Evolutionary conservation across 2,797 vertebrate species (phyloP).

Genomic region (Paramormyrops hopkinsi): DNA sequence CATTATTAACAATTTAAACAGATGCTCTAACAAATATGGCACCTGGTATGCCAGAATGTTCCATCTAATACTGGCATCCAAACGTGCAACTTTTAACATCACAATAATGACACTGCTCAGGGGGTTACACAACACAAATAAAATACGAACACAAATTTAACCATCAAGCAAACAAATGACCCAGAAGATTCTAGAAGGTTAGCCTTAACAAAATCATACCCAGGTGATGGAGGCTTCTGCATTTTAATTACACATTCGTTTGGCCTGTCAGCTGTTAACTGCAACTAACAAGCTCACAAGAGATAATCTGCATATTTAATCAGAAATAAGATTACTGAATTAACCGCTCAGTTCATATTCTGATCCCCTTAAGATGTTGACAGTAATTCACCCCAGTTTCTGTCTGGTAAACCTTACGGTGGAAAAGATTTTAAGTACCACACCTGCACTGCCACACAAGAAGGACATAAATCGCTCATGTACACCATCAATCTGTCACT

Average conservation of each 20-base stretch:
- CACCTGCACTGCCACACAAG: neutral
- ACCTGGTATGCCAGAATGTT: neutral
- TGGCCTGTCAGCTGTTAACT: neutral
- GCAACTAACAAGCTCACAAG: slow-evolving; percentile 4
- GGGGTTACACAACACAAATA: neutral
- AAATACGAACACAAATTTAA: neutral
- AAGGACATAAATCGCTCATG: neutral
- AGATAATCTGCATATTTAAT: slow-evolving; percentile 11
- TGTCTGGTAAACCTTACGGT: neutral
- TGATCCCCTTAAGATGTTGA: neutral
- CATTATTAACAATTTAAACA: slow-evolving; percentile 5
- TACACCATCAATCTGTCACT: neutral
- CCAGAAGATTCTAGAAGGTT: neutral
- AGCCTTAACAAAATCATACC: neutral
- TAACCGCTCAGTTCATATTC: neutral
- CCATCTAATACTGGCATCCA: neutral
- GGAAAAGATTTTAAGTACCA: neutral
- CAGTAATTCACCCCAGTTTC: neutral
- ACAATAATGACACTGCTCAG: neutral
- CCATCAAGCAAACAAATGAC: neutral
- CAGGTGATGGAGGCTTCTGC: neutral
- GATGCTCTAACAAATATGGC: neutral
- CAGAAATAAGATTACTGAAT: slow-evolving; percentile 1
- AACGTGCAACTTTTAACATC: neutral
- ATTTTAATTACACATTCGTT: neutral